Conservation (phyloP, 37 sponge, comb jelly and placozoan genomes). For the Haliclona indistincta region DNA sequence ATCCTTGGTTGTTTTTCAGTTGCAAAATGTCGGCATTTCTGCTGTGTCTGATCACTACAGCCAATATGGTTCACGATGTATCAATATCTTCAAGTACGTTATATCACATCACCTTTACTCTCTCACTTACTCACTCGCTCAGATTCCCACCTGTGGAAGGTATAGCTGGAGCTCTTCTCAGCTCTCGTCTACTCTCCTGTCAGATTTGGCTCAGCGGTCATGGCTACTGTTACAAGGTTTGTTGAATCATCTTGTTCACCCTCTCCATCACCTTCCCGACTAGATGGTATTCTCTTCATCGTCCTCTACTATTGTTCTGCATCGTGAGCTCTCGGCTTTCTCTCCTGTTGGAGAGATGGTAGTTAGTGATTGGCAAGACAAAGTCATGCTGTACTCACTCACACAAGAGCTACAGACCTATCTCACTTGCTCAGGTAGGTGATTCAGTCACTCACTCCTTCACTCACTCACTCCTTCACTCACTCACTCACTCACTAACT, state of each 20-base stretch:
- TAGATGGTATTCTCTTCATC: too few species aligned
- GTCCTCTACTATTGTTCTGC: too few species aligned
- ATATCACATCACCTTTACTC: background rate
- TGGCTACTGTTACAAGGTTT: constrained; percentile 20
- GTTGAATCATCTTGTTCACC: too few species aligned
- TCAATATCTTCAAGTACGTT: constrained; percentile 18
- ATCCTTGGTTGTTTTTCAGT: constrained; percentile 15
- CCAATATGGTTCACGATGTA: constrained; percentile 17
- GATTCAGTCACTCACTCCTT: too few species aligned
- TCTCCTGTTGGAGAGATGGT: background rate
- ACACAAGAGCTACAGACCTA: constrained; percentile 42
- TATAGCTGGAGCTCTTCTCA: constrained; percentile 1
- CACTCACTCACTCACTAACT: too few species aligned
- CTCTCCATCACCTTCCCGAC: too few species aligned
- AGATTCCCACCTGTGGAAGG: background rate
- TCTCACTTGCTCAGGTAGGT: too few species aligned
- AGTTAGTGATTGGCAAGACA: constrained; percentile 26
- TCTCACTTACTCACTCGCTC: background rate
- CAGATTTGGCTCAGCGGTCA: constrained; percentile 1
- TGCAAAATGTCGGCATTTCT: constrained; percentile 20
- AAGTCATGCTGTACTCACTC: constrained; percentile 11
- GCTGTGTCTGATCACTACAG: constrained; percentile 7
- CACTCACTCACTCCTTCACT: too few species aligned
- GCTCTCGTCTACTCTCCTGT: constrained; percentile 33
- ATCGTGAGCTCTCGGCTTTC: too few species aligned